phyloP scores from a whole-genome alignment of 2,888 invertebrate genomes.

The Deilephila porcellus region DNA sequence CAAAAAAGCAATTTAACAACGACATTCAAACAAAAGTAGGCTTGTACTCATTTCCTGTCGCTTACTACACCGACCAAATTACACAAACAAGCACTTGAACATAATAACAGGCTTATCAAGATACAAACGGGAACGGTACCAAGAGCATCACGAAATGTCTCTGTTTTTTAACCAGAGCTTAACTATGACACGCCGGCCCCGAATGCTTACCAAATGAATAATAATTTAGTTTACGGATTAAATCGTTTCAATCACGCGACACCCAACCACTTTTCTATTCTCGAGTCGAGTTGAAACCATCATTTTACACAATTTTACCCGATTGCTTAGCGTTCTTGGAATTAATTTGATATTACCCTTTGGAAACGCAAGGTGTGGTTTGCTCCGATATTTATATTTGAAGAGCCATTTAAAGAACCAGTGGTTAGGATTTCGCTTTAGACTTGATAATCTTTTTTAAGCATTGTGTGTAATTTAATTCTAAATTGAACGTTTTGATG shows the following conservation, averaged over 20 bases:
- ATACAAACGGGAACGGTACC: conserved; percentile 8
- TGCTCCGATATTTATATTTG: conserved; percentile 75
- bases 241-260: conserved; percentile 84
- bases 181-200: conserved; percentile 79
- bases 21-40: not conserved
- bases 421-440: conserved; percentile 72
- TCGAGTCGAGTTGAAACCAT: conserved; percentile 77
- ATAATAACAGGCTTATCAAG: conserved; percentile 20
- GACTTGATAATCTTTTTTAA: conserved; percentile 73
- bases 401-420: conserved; percentile 76
- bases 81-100: conserved; percentile 6
- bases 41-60: conserved; percentile 5
- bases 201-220: conserved; percentile 82
- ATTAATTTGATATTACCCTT: conserved; percentile 85
- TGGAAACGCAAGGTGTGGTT: conserved; percentile 84
- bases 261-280: conserved; percentile 83
- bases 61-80: conserved; percentile 8
- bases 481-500: conserved; percentile 46
- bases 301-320: conserved; percentile 85
- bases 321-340: conserved; percentile 82
- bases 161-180: conserved; percentile 52
- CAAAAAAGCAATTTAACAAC: not conserved
- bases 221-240: conserved; percentile 83
- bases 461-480: conserved; percentile 63
- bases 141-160: conserved; percentile 35